These are phyloP conservation scores for Gila robusta DNA, from an alignment of 2,797 vertebrate species.

Conservation along the genomic window DNA sequence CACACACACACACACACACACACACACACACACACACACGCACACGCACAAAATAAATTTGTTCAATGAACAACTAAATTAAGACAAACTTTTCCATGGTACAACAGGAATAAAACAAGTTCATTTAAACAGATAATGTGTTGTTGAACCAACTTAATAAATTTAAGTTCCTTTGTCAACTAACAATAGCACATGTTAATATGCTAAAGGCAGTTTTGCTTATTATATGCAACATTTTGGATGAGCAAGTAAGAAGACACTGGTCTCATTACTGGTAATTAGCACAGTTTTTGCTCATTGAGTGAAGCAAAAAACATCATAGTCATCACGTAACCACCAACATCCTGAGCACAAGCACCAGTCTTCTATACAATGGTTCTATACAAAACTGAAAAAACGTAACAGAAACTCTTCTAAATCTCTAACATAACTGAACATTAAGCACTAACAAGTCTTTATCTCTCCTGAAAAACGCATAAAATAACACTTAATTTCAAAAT, in stretches of 20 bases:
- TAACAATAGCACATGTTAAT: neutral
- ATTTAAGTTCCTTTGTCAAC: neutral
- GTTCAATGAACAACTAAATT: neutral
- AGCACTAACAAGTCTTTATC: neutral
- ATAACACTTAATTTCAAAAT: neutral
- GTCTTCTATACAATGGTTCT: too few species aligned
- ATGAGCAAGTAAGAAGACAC: neutral
- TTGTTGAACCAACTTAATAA: neutral
- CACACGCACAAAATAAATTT: too few species aligned
- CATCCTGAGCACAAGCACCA: too few species aligned
- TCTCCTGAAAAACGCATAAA: neutral
- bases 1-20: neutral
- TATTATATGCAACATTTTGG: neutral
- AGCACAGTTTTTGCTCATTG: neutral
- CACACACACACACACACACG: too few species aligned
- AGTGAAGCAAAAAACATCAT: neutral
- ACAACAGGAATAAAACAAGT: neutral
- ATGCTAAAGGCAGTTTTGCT: neutral
- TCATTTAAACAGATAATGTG: neutral
- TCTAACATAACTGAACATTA: neutral
- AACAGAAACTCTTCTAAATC: neutral
- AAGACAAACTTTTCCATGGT: neutral
- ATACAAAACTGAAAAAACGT: too few species aligned
- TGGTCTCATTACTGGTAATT: neutral
- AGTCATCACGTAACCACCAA: too few species aligned